phyloP scores from a whole-genome alignment of 2,797 vertebrate genomes.

The Graptemys geographica region DNA sequence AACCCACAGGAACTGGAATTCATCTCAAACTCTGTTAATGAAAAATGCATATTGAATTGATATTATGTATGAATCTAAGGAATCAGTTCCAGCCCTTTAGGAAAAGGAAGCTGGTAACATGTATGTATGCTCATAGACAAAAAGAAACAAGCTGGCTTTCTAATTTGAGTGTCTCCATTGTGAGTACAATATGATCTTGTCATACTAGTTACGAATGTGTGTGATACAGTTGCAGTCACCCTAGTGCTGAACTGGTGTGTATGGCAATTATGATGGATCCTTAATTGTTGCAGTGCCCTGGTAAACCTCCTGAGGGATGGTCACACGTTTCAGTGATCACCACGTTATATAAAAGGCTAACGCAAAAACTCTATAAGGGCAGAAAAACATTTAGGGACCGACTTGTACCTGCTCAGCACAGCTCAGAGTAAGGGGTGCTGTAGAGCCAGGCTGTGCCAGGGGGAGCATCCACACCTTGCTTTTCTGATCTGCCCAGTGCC shows the following conservation, averaged over 20 bases:
- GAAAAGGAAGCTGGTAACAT: background rate
- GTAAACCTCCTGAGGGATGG: background rate
- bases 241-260: background rate
- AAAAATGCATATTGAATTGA: background rate
- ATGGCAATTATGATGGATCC: background rate
- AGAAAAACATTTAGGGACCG: background rate
- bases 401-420: background rate
- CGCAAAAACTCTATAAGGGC: background rate
- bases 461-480: background rate
- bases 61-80: background rate
- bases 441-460: background rate
- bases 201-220: background rate
- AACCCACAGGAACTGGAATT: background rate
- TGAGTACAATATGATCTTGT: background rate
- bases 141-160: fast-evolving
- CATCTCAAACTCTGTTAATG: background rate
- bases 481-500: background rate
- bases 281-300: background rate
- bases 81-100: background rate
- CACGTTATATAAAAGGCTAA: background rate
- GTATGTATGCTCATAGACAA: background rate
- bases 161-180: background rate
- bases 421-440: background rate
- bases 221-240: background rate
- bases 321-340: background rate